Evolutionary conservation across 1,140 invertebrate species (phyloP), one percentile per base, ranked within the genome.

Genomic region (Drosophila neocordata): DNA sequence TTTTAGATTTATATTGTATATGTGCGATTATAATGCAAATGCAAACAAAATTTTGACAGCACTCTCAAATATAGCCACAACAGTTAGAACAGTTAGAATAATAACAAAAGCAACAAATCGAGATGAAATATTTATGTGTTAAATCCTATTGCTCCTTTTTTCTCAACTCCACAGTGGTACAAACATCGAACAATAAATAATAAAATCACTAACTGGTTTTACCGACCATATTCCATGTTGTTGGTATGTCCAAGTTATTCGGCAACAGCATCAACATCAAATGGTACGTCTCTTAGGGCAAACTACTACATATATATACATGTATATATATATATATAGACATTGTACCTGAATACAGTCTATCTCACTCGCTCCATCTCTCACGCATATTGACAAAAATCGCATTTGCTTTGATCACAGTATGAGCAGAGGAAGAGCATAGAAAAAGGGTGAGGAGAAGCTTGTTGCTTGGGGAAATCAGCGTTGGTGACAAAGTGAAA

Each of bases 21-120:
- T 52, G 60, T n/a, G 57, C 82, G 82, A 88, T 85, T 85, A 87
- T 87, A 87, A 85, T 85, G 83, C 82, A 85, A 85, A 88, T 85
- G 59, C 63, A 74, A 82, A 72, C 75, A 81, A n/a, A n/a, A 66
- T 87, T 85, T 69, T 87, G 82, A 85, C 82, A 85, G 70, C 74
- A 74, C 69, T 70, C 77, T 64, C 55, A 78, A 78, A 24, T 7
- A 7, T 38, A 34, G 37, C 8, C 20, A 22, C 18, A n/a, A 24
- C 62, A 8, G 6, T n/a, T 41, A 48, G n/a, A 41, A 74, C 18
- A 52, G 20, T 13, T 6, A 31, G 4, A 31, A 31, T 6, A 31
- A 31, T 31, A 12, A n/a, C 6, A 56, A 41, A 44, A 74, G 38
- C 53, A 68, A 18, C 65, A 27, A 44, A 31, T 44, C 35, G 48